Conservation (phyloP, 2,888 invertebrate genomes). For the Polyommatus icarus region DNA sequence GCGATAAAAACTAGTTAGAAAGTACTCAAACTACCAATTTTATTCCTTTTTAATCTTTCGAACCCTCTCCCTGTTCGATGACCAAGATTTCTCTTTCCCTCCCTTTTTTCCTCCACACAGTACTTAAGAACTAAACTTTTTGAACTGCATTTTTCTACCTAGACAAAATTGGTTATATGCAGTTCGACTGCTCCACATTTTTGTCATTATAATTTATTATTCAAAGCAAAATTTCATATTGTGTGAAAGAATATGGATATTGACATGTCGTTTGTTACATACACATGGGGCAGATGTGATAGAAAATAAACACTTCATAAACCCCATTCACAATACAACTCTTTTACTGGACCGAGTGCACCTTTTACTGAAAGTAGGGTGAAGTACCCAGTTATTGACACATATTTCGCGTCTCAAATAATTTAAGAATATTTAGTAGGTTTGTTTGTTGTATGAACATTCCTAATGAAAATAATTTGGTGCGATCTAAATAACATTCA, state of each 20-base stretch:
- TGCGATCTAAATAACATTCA: too few species aligned
- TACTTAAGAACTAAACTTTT: too few species aligned
- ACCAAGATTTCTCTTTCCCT: too few species aligned
- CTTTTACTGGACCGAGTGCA: constrained; percentile 63
- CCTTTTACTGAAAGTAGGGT: constrained; percentile 57
- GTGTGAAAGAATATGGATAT: background rate
- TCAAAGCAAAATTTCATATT: background rate
- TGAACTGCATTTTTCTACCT: too few species aligned
- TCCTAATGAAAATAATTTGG: too few species aligned
- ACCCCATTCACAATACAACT: constrained; percentile 42
- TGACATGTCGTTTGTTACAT: constrained; percentile 31
- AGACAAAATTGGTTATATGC: background rate
- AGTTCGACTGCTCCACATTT: background rate
- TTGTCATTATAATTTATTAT: background rate
- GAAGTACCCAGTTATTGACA: constrained; percentile 35
- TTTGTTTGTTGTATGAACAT: too few species aligned
- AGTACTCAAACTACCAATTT: too few species aligned
- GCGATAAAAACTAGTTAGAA: too few species aligned
- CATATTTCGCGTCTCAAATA: background rate
- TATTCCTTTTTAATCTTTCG: too few species aligned
- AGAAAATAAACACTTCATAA: constrained; percentile 65
- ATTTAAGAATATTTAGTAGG: too few species aligned
- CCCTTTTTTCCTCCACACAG: too few species aligned
- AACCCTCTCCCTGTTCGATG: too few species aligned
- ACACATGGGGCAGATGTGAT: constrained; percentile 61